Evolutionary conservation across 2,888 invertebrate species (phyloP).

Genomic region (Ashinkailepas kermadecensis): DNA sequence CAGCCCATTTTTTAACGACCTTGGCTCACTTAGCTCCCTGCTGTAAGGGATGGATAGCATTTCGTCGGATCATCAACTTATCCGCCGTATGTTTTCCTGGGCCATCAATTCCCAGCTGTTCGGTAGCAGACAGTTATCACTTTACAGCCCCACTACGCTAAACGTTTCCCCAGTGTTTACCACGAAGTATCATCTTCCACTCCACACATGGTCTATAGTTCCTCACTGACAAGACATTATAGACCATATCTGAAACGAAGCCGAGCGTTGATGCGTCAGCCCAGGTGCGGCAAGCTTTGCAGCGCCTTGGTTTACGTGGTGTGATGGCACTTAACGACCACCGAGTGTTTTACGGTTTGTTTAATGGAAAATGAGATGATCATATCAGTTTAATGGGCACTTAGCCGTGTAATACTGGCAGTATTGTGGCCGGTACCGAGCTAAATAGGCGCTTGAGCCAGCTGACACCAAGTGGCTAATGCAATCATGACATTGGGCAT

Average conservation of each 20-base stretch:
- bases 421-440: neutral
- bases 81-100: neutral
- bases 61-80: too few species aligned
- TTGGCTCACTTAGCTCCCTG: too few species aligned
- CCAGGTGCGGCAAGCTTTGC: neutral
- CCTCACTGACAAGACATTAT: neutral
- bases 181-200: neutral
- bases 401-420: neutral
- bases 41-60: too few species aligned
- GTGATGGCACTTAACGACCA: neutral
- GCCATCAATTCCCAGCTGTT: neutral
- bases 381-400: constrained; percentile 7
- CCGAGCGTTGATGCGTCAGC: neutral
- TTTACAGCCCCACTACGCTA: neutral
- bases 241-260: neutral
- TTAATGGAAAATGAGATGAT: constrained; percentile 11
- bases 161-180: neutral
- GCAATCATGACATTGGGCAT: too few species aligned
- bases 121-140: neutral
- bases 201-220: neutral
- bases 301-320: neutral
- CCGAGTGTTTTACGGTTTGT: neutral
- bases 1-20: too few species aligned
- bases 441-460: neutral
- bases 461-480: too few species aligned